A percentile compares a stretch with the other conserved stretches of the same genome.
Conservation (phyloP, 2,113 vertebrate species). For the Rhinoptilus africanus region DNA sequence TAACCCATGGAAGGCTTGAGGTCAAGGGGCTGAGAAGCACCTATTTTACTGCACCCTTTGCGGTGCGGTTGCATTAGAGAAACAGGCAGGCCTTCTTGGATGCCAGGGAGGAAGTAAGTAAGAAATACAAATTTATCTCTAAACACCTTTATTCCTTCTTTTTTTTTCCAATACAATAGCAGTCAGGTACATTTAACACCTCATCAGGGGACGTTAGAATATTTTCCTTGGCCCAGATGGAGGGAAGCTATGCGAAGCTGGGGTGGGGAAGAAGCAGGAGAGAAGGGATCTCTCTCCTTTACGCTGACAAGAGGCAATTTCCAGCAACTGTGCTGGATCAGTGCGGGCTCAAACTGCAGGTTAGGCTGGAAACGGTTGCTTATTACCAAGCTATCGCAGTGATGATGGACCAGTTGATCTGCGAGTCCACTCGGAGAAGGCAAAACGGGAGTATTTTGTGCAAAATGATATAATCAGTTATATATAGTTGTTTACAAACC, state of each 20-base stretch:
- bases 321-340: neutral
- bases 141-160: neutral
- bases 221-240: neutral
- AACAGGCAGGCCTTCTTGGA: neutral
- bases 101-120: neutral
- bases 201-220: neutral
- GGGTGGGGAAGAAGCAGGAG: neutral
- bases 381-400: neutral
- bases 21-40: neutral
- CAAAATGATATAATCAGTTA: neutral
- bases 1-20: neutral
- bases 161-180: neutral
- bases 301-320: neutral
- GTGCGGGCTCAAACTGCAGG: neutral
- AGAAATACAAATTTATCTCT: neutral
- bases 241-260: neutral
- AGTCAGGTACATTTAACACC: neutral
- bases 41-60: neutral
- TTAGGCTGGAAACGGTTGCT: neutral
- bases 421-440: neutral
- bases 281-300: neutral
- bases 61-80: rapidly evolving
- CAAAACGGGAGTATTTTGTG: neutral
- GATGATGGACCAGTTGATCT: neutral
- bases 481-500: neutral